phyloP scores from a whole-genome alignment of 2,888 invertebrate species.

The Drosophila picticornis region DNA sequence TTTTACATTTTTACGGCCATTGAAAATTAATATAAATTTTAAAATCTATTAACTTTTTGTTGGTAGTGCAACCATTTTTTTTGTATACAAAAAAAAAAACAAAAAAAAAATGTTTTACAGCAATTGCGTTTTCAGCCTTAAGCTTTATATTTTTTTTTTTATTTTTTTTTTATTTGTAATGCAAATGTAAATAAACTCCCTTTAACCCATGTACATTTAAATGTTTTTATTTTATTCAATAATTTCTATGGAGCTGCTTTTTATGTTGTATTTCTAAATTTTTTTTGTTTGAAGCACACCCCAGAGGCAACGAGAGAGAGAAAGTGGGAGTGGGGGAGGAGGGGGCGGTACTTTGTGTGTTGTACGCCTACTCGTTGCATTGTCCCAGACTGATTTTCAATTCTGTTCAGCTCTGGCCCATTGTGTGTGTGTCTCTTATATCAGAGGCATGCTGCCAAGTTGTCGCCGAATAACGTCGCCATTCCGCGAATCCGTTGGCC shows the following conservation, averaged over 20 bases:
- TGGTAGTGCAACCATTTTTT: neutral
- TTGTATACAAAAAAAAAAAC: neutral
- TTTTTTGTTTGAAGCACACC: constrained; percentile 2
- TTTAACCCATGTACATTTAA: neutral
- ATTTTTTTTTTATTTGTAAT: neutral
- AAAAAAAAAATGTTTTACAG: neutral
- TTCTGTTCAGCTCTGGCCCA: constrained; percentile 26
- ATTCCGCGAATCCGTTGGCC: constrained; percentile 61
- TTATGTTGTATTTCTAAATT: neutral
- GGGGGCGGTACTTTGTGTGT: neutral
- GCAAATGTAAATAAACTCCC: neutral
- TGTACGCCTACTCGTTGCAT: constrained; percentile 1
- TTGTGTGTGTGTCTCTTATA: constrained; percentile 34
- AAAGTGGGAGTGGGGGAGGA: too few species aligned
- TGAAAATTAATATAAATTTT: neutral
- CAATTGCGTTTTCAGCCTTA: neutral
- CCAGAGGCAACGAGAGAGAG: neutral
- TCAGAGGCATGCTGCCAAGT: constrained; percentile 57
- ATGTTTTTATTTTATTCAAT: constrained; percentile 1
- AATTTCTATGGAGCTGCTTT: constrained; percentile 6
- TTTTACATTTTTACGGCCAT: neutral
- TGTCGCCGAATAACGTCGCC: constrained; percentile 38
- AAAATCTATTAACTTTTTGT: neutral
- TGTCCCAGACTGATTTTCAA: constrained; percentile 37
- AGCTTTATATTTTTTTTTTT: neutral